Evolutionary conservation across 2,888 invertebrate species (phyloP).

Genomic region (Oscheius sp.): DNA sequence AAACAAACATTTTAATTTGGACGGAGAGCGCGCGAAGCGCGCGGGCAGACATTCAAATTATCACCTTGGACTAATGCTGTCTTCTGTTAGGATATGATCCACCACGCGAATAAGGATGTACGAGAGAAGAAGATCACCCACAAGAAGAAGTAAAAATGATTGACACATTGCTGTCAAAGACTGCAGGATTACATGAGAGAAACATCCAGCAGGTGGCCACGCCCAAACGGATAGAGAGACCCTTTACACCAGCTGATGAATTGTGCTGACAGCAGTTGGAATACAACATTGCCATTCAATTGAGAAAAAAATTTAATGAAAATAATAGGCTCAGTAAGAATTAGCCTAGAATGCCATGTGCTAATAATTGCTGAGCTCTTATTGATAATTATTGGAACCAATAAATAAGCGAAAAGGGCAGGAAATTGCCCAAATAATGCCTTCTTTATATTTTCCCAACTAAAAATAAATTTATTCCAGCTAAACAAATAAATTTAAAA

Average conservation of each 20-base stretch:
- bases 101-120: too few relatives aligned
- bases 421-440: not conserved
- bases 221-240: not conserved
- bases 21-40: too few relatives aligned
- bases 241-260: slow-evolving; percentile 31
- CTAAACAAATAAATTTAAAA: too few relatives aligned
- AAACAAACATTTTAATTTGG: too few relatives aligned
- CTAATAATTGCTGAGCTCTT: too few relatives aligned
- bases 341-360: not conserved
- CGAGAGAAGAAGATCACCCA: not conserved
- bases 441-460: not conserved
- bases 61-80: too few relatives aligned
- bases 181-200: not conserved
- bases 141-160: not conserved
- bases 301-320: not conserved
- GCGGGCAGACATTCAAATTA: too few relatives aligned
- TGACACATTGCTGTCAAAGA: too few relatives aligned
- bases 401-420: not conserved
- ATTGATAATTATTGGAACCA: not conserved
- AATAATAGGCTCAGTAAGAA: too few relatives aligned
- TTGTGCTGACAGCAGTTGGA: slow-evolving; percentile 31
- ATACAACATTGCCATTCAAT: slow-evolving; percentile 6
- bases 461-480: too few relatives aligned
- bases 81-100: too few relatives aligned
- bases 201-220: slow-evolving; percentile 18